Evolutionary conservation across 2,888 invertebrate species (phyloP), one percentile per base, ranked within the genome.

Genomic region (Nycteola revayana): DNA sequence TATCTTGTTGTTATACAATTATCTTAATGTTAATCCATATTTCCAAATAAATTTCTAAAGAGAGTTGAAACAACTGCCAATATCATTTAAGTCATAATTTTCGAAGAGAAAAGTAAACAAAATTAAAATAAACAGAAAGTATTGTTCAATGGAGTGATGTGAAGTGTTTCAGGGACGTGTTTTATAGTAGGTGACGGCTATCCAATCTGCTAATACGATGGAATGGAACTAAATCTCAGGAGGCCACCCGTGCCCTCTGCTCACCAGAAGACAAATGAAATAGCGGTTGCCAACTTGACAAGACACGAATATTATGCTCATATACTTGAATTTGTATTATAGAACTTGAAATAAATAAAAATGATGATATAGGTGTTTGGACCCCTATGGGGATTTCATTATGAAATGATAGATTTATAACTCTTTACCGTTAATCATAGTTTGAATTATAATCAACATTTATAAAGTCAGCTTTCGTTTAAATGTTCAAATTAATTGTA

Each of bases 121-220:
- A 38, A 56, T 53, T 46, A 46, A 50, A 49, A 58, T 59, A 55
- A 58, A 39, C 37, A 41, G 46, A 49, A 42, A 45, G 39, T 45
- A 27, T 31, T 55, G 57, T 50, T 55, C 58, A 59, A 43, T 59
- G 60, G 47, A 55, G 56, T 49, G 55, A 34, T 48, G 30, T 43
- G 38, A 45, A 48, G 30, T 33, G 47, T 39, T 50, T 49, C 47
- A 48, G 53, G 48, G 47, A 36, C 32, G 39, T 48, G 42, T 64
- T 69, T 66, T 69, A 69, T 63, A 53, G 63, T 49, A 40, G 53
- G 35, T 45, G 49, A 40, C 44, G 48, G 45, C 40, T 46, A 59
- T 74, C 71, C 71, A 76, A 75, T 75, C 70, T 65, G 42, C 66
- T 75, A 72, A 75, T 66, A 67, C 68, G 50, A 47, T 50, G 49